Base-by-base conservation (phyloP, 2,797 vertebrate genomes). In the Pteropus rufus region DNA sequence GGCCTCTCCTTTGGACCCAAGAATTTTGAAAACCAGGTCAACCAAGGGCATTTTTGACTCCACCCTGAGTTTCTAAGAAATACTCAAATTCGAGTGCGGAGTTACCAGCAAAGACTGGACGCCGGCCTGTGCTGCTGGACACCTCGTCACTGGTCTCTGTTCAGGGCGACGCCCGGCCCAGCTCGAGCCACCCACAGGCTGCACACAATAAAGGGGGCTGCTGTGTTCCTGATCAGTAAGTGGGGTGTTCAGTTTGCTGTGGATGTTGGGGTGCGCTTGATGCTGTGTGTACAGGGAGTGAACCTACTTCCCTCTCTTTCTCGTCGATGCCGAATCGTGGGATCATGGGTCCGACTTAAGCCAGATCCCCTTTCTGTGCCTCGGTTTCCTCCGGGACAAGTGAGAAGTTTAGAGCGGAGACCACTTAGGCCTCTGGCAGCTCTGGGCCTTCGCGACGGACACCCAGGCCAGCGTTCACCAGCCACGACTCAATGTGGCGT, bases 31-130 rank as follows among this genome's bases (percentile, higher is more conserved):
- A 81, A 62, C 34, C 70, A 72, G 52, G n/a, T 34, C 60, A 41
- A 1, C n/a, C 41, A n/a, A 49, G 83, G 54, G 24, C 58, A 39
- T 29, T 12, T 52, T 24, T 52, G 36, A 72, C 46, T 52, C 26
- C 4, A 36, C 44, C 41, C 36, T 9, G 54, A 11, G 9, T 76
- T 85, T 56, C 81, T 93, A 72, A 72, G 23, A 52, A 80, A 52
- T 1, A 5, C 41, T 60, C 70, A 10, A 7, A 16, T 52, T 52
- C 75, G 16, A 1, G 1, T 1, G 16, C 36, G 14, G 54, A 4
- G 3, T 44, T 4, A 2, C 26, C 11, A 2, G 4, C 0, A 7
- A 2, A 2, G 60, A 7, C 2, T 1, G n/a, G 60, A 10, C 16
- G 23, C 14, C 10, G 1, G 7, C 62, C 23, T 8, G 14, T 6